phyloP scores from a whole-genome alignment of 2,797 vertebrate genomes.

The Cygnus olor region DNA sequence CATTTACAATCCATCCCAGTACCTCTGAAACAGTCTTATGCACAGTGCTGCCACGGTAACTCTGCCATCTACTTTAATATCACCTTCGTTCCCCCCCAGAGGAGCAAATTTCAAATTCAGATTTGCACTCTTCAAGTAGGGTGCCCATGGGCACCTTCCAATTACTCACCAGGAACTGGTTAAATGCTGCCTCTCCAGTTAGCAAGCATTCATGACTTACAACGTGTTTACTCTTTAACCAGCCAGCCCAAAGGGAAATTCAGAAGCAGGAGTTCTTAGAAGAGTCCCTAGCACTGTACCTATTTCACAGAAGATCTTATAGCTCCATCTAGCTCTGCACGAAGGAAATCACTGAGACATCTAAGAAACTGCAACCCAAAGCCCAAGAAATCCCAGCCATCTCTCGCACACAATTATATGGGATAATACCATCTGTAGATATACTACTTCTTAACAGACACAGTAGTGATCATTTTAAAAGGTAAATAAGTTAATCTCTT shows the following conservation, averaged over 20 bases:
- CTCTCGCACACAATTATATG: not conserved
- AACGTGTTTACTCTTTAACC: not conserved
- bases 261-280: not conserved
- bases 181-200: not conserved
- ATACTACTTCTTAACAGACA: not conserved
- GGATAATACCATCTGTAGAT: not conserved
- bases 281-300: not conserved
- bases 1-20: not conserved
- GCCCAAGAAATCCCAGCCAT: not conserved
- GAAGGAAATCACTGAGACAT: slow-evolving; percentile 62
- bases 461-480: not conserved
- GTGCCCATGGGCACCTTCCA: too few relatives aligned
- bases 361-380: slow-evolving; percentile 28
- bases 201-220: not conserved
- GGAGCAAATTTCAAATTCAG: not conserved
- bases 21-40: not conserved
- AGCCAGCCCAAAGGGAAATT: slow-evolving; percentile 10
- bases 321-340: slow-evolving; percentile 83
- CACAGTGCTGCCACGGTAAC: not conserved
- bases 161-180: not conserved
- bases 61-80: not conserved
- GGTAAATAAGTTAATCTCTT: not conserved
- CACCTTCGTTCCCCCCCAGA: not conserved
- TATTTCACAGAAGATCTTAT: slow-evolving; percentile 77
- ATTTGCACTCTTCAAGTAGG: not conserved